Percentiles rank a stretch among this genome's conserved stretches.
Evolutionary conservation across 2,888 invertebrate genomes (phyloP).

Genomic region (Oegoconia quadripuncta): DNA sequence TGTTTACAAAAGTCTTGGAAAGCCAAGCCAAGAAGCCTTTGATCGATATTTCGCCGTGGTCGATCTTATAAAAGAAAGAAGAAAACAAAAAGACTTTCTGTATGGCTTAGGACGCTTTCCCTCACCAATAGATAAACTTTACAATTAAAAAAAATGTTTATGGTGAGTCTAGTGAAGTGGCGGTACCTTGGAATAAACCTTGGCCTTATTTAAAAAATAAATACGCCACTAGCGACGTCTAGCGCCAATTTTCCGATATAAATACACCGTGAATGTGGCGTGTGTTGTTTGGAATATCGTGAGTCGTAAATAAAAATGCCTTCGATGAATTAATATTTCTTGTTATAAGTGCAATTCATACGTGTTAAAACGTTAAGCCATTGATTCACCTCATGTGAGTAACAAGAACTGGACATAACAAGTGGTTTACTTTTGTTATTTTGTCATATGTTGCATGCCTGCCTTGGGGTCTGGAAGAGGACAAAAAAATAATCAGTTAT

Average conservation of each 20-base stretch:
- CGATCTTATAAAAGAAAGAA: too few species aligned
- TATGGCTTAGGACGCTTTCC: too few species aligned
- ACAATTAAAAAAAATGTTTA: too few species aligned
- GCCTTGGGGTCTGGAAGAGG: slow-evolving; percentile 71
- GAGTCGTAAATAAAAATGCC: slow-evolving; percentile 77
- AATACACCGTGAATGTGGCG: slow-evolving; percentile 78
- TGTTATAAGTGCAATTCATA: slow-evolving; percentile 46
- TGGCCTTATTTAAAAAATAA: slow-evolving; percentile 7
- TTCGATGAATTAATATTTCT: slow-evolving; percentile 49
- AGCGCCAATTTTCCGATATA: slow-evolving; percentile 55
- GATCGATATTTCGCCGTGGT: too few species aligned
- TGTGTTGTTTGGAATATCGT: slow-evolving; percentile 76
- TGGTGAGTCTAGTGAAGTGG: too few species aligned
- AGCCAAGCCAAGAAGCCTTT: too few species aligned
- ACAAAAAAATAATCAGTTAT: slow-evolving; percentile 73
- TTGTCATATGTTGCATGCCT: slow-evolving; percentile 77
- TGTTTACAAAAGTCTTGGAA: too few species aligned
- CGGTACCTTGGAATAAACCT: too few species aligned
- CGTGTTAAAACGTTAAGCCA: slow-evolving; percentile 45
- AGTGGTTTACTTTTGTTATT: slow-evolving; percentile 61
- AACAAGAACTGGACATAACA: slow-evolving; percentile 35
- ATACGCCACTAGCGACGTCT: slow-evolving; percentile 46
- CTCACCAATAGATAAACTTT: too few species aligned
- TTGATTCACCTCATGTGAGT: slow-evolving; percentile 35
- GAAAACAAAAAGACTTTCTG: too few species aligned